These are phyloP conservation scores for Labrus mixtus DNA, from an alignment of 2,113 vertebrate species.

Conservation along the genomic window DNA sequence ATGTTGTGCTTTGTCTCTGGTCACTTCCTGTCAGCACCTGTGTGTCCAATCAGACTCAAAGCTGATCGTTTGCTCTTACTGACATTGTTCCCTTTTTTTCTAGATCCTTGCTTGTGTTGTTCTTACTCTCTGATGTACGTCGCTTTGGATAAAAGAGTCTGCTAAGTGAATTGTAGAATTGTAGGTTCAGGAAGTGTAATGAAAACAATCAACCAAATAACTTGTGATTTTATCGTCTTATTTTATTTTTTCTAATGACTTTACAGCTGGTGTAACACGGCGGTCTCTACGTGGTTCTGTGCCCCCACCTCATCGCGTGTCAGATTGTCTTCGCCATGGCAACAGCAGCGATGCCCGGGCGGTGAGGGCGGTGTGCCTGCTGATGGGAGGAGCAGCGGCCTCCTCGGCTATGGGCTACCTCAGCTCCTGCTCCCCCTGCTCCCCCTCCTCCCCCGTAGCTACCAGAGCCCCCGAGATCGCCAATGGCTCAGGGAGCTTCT, in stretches of 20 bases:
- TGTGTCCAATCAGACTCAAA: no score
- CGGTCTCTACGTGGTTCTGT: slow-evolving; percentile 60
- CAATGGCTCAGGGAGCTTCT: slow-evolving; percentile 71
- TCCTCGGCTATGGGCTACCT: slow-evolving; percentile 86
- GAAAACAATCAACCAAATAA: not conserved
- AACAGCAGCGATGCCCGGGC: slow-evolving; percentile 85
- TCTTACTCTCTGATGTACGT: no score
- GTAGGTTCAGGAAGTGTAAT: no score
- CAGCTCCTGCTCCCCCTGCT: slow-evolving; percentile 80
- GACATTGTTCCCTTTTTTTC: no score
- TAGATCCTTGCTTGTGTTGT: no score
- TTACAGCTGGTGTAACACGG: slow-evolving; percentile 44
- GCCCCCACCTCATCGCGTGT: slow-evolving; percentile 71
- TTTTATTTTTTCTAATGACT: not conserved
- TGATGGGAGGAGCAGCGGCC: slow-evolving; percentile 87
- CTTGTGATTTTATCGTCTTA: not conserved
- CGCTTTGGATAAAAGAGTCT: no score
- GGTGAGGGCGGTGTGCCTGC: slow-evolving; percentile 84
- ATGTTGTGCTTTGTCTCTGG: no score
- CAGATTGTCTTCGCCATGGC: slow-evolving; percentile 86
- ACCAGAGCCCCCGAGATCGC: slow-evolving; percentile 63
- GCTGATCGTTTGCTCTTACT: no score
- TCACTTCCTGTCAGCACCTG: no score
- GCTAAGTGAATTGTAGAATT: no score
- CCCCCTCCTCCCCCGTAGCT: slow-evolving; percentile 67